A percentile compares a stretch with the other conserved stretches of the same genome.
These are phyloP conservation scores for Saccostrea cuccullata DNA, from an alignment of 1,140 invertebrate genomes.

Conservation along the genomic window DNA sequence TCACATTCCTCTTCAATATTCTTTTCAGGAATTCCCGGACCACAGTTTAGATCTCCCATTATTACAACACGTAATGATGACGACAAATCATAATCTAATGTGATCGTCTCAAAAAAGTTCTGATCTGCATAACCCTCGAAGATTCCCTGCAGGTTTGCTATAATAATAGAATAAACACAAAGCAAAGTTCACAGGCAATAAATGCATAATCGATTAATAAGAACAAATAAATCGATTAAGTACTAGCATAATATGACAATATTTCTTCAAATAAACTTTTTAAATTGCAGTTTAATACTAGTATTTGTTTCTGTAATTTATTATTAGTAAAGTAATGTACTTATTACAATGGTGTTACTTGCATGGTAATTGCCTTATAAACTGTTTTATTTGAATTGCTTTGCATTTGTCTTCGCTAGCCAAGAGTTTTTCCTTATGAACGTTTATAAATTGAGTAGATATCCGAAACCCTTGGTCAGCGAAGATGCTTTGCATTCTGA, in stretches of 20 bases:
- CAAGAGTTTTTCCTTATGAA: too few species aligned
- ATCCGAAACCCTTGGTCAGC: too few species aligned
- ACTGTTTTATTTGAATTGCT: too few species aligned
- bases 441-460: too few species aligned
- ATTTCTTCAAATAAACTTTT: not conserved
- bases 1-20: not conserved
- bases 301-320: not conserved
- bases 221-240: not conserved
- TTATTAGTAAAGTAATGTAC: too few species aligned
- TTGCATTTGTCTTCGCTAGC: too few species aligned
- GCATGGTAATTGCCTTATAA: too few species aligned
- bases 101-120: not conserved
- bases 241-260: not conserved
- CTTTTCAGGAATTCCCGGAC: not conserved
- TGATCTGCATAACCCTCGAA: not conserved
- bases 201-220: not conserved
- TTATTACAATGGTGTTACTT: too few species aligned
- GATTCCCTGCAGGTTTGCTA: not conserved
- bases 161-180: not conserved
- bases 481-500: too few species aligned
- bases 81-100: not conserved
- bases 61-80: not conserved
- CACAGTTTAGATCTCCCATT: slow-evolving; percentile 18
- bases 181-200: not conserved
- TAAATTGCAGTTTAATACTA: not conserved